Base-by-base conservation (phyloP, 2,888 invertebrate genomes). In the Venustoraphidia nigricollis region DNA sequence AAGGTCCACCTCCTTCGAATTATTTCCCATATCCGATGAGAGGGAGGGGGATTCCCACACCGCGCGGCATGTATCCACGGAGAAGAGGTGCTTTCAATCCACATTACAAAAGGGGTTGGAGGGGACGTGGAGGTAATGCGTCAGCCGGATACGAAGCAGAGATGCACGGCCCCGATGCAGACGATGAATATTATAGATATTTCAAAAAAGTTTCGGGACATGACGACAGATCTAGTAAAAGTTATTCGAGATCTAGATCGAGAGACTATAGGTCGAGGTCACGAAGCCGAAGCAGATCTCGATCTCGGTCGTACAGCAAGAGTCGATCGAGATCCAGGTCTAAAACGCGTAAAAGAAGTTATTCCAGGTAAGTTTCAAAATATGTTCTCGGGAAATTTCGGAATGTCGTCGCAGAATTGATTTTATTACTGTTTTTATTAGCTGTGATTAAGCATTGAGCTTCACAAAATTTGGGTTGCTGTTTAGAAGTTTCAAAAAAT, bases 191-290 rank as follows among this genome's bases (percentile, higher is more conserved):
- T 55, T 66, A 68, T 53, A 76, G 77, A 55, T 79, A 80, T 51
- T 78, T 79, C 53, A 74, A 76, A 45, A 77, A 72, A 56, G 65
- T 81, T 36, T 68, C 76, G 0, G 73, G 76, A 45, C 65, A 67
- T 17, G 73, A 72, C 48, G 69, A 65, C 53, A 68, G 67, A 54
- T 68, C 69, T 53, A 70, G 73, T 54, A 71, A 71, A 45, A 66
- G 53, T 56, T 66, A 59, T 60, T 59, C 61, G 3, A 45, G 47
- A 42, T 50, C 49, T 53, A 55, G 56, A 8, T 59, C 58, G 0
- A 51, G 60, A 57, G 47, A 64, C 55, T 34, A 56, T 39, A 58
- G 57, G 40, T 56, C 56, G 1, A 55, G 65, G 36, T 67, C 68
- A 17, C 62, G 68, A 49, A 65, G 64, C 49, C 57, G 65, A 47